These are phyloP conservation scores for Thera obeliscata DNA, from an alignment of 2,888 invertebrate species.

Conservation along the genomic window DNA sequence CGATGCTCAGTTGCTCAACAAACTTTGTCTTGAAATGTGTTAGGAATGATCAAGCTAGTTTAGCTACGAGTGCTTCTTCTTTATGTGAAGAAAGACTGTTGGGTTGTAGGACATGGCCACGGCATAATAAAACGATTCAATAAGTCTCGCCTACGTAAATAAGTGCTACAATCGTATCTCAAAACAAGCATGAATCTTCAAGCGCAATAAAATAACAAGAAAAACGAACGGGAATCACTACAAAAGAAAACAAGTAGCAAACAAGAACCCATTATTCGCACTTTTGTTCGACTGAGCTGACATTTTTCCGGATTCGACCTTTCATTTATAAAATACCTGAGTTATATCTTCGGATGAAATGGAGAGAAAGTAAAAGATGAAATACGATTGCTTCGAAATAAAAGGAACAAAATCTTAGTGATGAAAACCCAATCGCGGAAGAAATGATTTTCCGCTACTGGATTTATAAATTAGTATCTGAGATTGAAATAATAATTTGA, in stretches of 20 bases:
- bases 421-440: constrained; percentile 39
- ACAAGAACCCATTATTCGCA: constrained; percentile 43
- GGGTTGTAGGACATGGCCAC: neutral
- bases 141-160: neutral
- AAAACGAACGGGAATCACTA: constrained; percentile 25
- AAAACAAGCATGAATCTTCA: constrained; percentile 23
- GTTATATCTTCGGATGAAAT: constrained; percentile 42
- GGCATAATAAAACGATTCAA: constrained; percentile 2
- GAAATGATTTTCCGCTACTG: constrained; percentile 34
- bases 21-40: no score
- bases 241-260: constrained; percentile 33
- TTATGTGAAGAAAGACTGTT: no score
- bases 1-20: no score
- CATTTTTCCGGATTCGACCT: constrained; percentile 44
- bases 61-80: no score
- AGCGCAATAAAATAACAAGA: constrained; percentile 23
- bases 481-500: constrained; percentile 31
- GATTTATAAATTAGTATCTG: constrained; percentile 37
- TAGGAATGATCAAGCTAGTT: no score
- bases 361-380: constrained; percentile 44
- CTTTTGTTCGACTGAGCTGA: constrained; percentile 42
- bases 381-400: constrained; percentile 44
- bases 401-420: constrained; percentile 39
- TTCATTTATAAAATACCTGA: constrained; percentile 45
- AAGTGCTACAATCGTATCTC: constrained; percentile 18